Base-by-base conservation (phyloP, 2,797 vertebrate species). In the Hippocampus kuda region DNA sequence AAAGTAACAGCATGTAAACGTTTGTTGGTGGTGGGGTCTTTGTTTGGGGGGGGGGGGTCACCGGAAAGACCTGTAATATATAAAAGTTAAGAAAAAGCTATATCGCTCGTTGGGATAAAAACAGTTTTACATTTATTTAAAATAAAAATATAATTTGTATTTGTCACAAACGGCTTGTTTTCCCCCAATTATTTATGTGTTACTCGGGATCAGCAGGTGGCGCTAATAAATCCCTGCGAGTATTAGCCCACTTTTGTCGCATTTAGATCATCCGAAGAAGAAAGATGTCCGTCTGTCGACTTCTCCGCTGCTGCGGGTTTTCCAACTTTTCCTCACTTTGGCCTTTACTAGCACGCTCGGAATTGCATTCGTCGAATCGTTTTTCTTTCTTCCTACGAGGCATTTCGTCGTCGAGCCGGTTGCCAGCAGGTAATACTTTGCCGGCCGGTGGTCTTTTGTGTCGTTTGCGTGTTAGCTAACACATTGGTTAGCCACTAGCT, bases 251-350 rank as follows among this genome's bases (percentile, higher is more conserved):
- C 5, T 13, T 34, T 4, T 3, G 1, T n/a, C 9, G 18, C 13
- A 2, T 20, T 16, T 16, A 57, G n/a, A 11, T 24, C 57, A 60
- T 20, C 27, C 63, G 74, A 80, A 86, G 82, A 82, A 82, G 38
- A 79, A 88, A 88, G 22, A 92, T 92, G 91, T 90, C 91, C 70
- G 81, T 81, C 67, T 79, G 83, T 77, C 78, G 69, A 69, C 67
- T 91, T 2, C 3, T 91, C 41, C 88, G 90, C 54, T 84, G 85
- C 24, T 38, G 59, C 59, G 16, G 84, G 60, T 86, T 87, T 79
- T 80, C 81, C 63, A 89, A 84, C 81, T 89, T 89, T 78, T 79
- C 73, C 26, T 81, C 81, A 42, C 74, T 76, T 48, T 72, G 89
- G 51, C 81, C 87, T 75, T 69, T 76, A 71, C 72, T 90, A 0